Conservation (phyloP, 2,888 invertebrate genomes). For the Agrochola litura region DNA sequence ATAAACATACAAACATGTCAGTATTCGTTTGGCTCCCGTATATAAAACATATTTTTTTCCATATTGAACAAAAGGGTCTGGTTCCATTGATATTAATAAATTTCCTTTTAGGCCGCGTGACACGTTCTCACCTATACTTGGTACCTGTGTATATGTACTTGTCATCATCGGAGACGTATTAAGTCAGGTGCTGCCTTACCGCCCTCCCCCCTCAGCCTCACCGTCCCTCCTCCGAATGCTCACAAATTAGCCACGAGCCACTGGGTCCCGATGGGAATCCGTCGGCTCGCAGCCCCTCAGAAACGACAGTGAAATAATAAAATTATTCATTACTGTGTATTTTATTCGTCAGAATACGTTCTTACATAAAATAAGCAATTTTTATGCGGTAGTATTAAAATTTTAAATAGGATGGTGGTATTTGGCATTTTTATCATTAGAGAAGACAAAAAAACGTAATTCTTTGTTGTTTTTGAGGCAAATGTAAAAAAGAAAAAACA, state of each 20-base stretch:
- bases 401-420: conserved; percentile 27
- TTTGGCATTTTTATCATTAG: conserved; percentile 24
- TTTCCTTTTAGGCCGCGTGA: conserved; percentile 38
- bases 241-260: conserved; percentile 68
- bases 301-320: conserved; percentile 58
- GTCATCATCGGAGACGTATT: conserved; percentile 57
- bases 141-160: conserved; percentile 43
- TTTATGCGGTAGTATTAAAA: conserved; percentile 23
- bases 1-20: conserved; percentile 41
- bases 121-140: conserved; percentile 12
- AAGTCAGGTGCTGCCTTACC: conserved; percentile 55
- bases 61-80: conserved; percentile 47
- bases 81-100: conserved; percentile 54
- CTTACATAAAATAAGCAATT: conserved; percentile 43
- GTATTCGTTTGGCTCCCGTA: conserved; percentile 39
- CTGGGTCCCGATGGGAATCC: conserved; percentile 65
- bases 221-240: conserved; percentile 37
- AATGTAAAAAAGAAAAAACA: conserved; percentile 12
- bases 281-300: conserved; percentile 44
- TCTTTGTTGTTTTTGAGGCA: conserved; percentile 2
- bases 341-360: conserved; percentile 38
- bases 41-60: conserved; percentile 26
- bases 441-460: neutral
- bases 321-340: conserved; percentile 59
- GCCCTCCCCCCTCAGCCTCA: neutral